These are phyloP conservation scores for Polypterus bichir DNA, from an alignment of 2,113 vertebrate species.

Conservation along the genomic window DNA sequence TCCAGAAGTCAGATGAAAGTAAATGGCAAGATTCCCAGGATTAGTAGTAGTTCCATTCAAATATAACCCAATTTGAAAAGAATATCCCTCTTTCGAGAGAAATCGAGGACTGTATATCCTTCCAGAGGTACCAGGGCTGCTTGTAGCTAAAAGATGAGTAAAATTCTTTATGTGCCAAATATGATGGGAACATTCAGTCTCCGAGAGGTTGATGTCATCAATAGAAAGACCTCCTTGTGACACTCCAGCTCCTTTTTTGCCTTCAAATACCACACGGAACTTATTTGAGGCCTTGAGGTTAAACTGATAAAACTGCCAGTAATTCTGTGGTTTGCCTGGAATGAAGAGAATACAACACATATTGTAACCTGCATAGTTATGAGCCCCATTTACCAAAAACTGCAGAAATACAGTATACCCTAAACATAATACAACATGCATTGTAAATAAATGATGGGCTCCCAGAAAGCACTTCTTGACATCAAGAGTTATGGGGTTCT, in stretches of 20 bases:
- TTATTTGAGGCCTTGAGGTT: constrained; percentile 51
- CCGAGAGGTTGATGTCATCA: constrained; percentile 86
- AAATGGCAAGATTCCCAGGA: constrained; percentile 43
- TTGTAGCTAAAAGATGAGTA: constrained; percentile 42
- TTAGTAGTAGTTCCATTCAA: constrained; percentile 28
- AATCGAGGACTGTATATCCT: constrained; percentile 62
- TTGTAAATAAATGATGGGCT: too few species aligned
- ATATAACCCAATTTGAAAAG: constrained; percentile 62
- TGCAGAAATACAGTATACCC: too few species aligned
- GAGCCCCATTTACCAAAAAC: too few species aligned
- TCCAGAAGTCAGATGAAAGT: constrained; percentile 64
- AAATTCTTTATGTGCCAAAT: constrained; percentile 75
- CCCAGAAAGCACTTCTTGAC: too few species aligned
- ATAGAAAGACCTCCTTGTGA: constrained; percentile 67
- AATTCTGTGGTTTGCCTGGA: constrained; percentile 37
- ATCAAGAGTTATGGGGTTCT: too few species aligned
- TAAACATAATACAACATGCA: too few species aligned
- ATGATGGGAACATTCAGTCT: constrained; percentile 73
- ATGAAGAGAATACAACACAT: constrained; percentile 20
- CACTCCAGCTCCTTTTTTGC: constrained; percentile 32
- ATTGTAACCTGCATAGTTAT: neutral
- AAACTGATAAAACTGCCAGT: constrained; percentile 75
- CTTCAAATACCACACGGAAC: constrained; percentile 74
- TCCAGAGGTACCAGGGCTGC: constrained; percentile 13
- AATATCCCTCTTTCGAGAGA: constrained; percentile 69